These are phyloP conservation scores for Drosophila pseudotalamancana DNA, from an alignment of 2,888 invertebrate species.

Conservation along the genomic window DNA sequence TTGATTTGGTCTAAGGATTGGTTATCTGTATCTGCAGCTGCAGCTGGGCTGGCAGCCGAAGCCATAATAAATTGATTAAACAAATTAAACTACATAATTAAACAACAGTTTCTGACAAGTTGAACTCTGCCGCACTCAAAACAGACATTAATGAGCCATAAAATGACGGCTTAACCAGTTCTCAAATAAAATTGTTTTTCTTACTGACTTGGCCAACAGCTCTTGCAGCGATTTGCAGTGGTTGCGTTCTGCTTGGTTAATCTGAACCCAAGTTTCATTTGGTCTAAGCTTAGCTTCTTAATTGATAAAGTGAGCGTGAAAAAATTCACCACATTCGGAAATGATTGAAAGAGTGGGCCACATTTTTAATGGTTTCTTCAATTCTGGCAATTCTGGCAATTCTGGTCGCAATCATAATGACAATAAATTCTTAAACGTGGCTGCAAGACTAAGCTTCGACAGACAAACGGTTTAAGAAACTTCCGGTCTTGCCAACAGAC, in stretches of 20 bases:
- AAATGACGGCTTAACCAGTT: slow-evolving; percentile 64
- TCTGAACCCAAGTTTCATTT: slow-evolving; percentile 1
- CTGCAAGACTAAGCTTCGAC: background rate
- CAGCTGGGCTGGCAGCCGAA: slow-evolving; percentile 12
- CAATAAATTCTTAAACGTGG: background rate
- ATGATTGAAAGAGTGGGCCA: background rate
- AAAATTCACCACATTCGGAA: background rate
- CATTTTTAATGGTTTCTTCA: background rate
- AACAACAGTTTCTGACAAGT: slow-evolving; percentile 22
- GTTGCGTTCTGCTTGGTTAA: slow-evolving; percentile 13
- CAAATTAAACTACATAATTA: slow-evolving; percentile 45
- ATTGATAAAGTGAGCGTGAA: slow-evolving; percentile 1
- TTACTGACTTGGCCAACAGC: slow-evolving; percentile 10
- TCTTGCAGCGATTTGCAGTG: slow-evolving; percentile 8
- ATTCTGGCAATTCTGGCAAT: background rate
- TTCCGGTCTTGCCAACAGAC: background rate
- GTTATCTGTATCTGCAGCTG: background rate
- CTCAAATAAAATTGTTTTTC: slow-evolving; percentile 13
- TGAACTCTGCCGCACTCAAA: slow-evolving; percentile 28
- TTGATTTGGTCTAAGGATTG: background rate
- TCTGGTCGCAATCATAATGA: background rate
- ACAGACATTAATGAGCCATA: slow-evolving; percentile 63
- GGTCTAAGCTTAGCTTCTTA: background rate
- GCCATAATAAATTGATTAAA: slow-evolving; percentile 55
- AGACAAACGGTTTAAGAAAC: background rate